A percentile compares a stretch with the other conserved stretches of the same genome.
These are phyloP conservation scores for Sarcophaga rosellei DNA, from an alignment of 2,888 invertebrate species.

Conservation along the genomic window DNA sequence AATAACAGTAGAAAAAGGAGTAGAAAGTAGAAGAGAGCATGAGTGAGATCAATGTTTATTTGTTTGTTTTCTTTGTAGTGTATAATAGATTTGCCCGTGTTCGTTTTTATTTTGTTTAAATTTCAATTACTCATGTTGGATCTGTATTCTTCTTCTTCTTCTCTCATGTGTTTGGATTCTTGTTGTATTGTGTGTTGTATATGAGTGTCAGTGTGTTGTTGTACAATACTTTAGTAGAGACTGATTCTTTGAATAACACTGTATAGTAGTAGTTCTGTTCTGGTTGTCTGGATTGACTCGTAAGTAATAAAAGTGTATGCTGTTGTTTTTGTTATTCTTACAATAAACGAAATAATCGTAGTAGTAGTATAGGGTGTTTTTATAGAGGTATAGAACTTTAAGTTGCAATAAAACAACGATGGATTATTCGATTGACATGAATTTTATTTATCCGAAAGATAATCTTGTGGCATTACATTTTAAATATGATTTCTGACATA, in stretches of 20 bases:
- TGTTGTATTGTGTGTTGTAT: too few relatives aligned
- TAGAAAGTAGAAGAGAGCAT: too few relatives aligned
- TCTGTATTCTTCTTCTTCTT: constrained; percentile 8
- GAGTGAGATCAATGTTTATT: constrained; percentile 49
- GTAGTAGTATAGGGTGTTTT: too few relatives aligned
- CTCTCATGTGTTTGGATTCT: neutral
- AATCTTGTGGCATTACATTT: too few relatives aligned
- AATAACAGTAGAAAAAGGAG: too few relatives aligned
- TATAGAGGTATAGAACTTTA: too few relatives aligned
- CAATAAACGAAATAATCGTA: constrained; percentile 13
- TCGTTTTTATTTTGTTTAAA: neutral
- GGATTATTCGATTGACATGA: too few relatives aligned
- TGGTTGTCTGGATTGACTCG: constrained; percentile 15
- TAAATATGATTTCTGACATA: too few relatives aligned
- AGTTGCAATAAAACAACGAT: too few relatives aligned
- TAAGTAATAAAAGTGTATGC: neutral
- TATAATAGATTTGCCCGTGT: neutral
- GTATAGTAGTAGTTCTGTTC: neutral
- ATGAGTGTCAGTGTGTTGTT: too few relatives aligned
- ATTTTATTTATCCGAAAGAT: too few relatives aligned
- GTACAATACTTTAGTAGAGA: neutral
- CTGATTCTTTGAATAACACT: constrained; percentile 13
- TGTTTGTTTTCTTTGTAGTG: constrained; percentile 13
- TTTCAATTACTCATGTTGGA: constrained; percentile 19
- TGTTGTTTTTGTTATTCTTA: constrained; percentile 24